Percentiles rank a stretch among this genome's conserved stretches.
phyloP scores from a whole-genome alignment of 2,888 invertebrate genomes.

The Anodontia alba region DNA sequence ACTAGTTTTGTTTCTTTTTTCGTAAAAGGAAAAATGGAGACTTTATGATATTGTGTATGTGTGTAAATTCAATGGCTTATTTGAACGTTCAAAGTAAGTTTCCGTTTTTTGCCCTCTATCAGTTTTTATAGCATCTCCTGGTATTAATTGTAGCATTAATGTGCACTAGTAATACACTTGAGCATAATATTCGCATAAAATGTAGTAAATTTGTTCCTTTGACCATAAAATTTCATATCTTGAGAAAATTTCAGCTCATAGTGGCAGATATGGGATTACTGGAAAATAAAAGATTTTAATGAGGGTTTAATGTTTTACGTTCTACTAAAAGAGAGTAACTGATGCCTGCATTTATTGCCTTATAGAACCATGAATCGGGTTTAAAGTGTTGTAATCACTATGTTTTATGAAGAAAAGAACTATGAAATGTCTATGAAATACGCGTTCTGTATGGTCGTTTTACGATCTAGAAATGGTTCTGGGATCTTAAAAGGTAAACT shows the following conservation, averaged over 20 bases:
- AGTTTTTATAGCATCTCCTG: no score
- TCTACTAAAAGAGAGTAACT: conserved; percentile 42
- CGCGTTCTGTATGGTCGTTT: conserved; percentile 2
- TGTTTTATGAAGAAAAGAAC: conserved; percentile 59
- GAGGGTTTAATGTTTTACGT: conserved; percentile 58
- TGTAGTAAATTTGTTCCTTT: conserved; percentile 25
- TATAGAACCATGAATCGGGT: conserved; percentile 63
- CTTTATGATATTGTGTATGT: conserved; percentile 8
- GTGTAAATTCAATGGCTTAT: conserved; percentile 15
- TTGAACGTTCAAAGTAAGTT: background rate
- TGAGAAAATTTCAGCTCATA: conserved; percentile 1
- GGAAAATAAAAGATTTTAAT: conserved; percentile 59
- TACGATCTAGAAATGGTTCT: background rate
- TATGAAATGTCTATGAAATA: conserved; percentile 33
- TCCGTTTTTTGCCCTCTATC: background rate
- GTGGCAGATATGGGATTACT: conserved; percentile 45
- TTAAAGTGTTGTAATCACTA: conserved; percentile 57
- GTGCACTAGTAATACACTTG: background rate
- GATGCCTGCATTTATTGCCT: conserved; percentile 48
- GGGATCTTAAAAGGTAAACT: background rate
- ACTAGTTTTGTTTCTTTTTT: background rate
- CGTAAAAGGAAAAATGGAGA: conserved; percentile 6
- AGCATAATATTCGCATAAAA: conserved; percentile 20
- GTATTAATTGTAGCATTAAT: background rate
- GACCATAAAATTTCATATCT: conserved; percentile 43